A percentile compares a stretch with the other conserved stretches of the same genome.
Conservation (phyloP, 2,113 vertebrate species). For the Brachypodius melanocephalos region DNA sequence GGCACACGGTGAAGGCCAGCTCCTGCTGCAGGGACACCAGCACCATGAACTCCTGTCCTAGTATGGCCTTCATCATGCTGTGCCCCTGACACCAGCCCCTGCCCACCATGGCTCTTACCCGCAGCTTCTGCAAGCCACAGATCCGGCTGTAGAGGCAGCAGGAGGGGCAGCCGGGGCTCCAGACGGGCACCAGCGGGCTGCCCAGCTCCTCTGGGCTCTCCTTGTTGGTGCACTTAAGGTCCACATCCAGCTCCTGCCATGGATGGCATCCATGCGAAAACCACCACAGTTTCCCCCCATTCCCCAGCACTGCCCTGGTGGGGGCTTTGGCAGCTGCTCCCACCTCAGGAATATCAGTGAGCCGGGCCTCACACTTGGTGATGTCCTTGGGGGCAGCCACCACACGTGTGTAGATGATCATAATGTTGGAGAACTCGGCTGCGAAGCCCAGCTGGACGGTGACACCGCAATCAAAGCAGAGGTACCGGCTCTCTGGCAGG, state of each 20-base stretch:
- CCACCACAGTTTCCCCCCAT: rapidly evolving
- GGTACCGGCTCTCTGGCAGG: slow-evolving; percentile 73
- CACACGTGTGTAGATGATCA: slow-evolving; percentile 85
- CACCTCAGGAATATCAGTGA: slow-evolving; percentile 80
- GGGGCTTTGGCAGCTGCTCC: rapidly evolving
- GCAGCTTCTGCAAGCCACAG: slow-evolving; percentile 80
- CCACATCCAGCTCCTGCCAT: slow-evolving; percentile 77
- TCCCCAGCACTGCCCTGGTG: rapidly evolving
- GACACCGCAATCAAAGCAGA: slow-evolving; percentile 80
- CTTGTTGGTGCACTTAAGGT: slow-evolving; percentile 83
- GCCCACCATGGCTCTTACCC: slow-evolving; percentile 26
- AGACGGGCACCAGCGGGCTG: slow-evolving; percentile 65
- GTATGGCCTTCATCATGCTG: rapidly evolving
- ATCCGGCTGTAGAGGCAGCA: slow-evolving; percentile 81
- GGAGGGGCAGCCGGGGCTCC: slow-evolving; percentile 60
- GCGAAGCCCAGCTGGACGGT: slow-evolving; percentile 84
- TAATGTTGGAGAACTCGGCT: slow-evolving; percentile 87
- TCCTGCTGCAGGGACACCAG: slow-evolving; percentile 67
- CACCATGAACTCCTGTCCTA: background rate
- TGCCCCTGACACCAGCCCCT: rapidly evolving
- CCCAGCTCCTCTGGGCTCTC: slow-evolving; percentile 78
- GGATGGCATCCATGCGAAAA: rapidly evolving
- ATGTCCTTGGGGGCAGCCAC: slow-evolving; percentile 73
- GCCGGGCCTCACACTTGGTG: slow-evolving; percentile 73
- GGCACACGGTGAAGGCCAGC: slow-evolving; percentile 78